Evolutionary conservation across 2,888 invertebrate genomes (phyloP).

Genomic region (Phyto melanocephala): DNA sequence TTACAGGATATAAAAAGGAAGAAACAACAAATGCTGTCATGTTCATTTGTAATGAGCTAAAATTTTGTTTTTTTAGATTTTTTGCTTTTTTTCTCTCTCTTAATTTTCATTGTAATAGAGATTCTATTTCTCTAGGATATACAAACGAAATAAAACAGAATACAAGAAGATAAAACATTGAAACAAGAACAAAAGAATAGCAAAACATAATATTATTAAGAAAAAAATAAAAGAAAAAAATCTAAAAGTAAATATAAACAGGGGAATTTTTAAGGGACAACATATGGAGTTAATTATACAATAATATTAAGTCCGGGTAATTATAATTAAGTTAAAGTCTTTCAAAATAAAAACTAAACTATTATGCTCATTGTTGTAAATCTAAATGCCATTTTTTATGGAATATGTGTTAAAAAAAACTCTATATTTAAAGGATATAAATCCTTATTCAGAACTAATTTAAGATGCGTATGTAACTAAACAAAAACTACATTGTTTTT

Average conservation of each 20-base stretch:
- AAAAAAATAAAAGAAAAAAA: constrained; percentile 31
- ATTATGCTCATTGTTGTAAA: too few species aligned
- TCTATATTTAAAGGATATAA: too few species aligned
- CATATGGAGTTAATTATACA: constrained; percentile 61
- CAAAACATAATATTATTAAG: constrained; percentile 44
- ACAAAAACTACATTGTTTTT: too few species aligned
- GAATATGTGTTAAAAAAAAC: too few species aligned
- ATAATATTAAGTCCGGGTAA: constrained; percentile 52
- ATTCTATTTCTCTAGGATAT: constrained; percentile 35
- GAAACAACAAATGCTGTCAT: constrained; percentile 59
- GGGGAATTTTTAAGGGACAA: constrained; percentile 23
- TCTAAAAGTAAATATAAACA: constrained; percentile 33
- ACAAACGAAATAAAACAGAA: constrained; percentile 24
- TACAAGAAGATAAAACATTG: constrained; percentile 33
- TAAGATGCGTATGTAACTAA: too few species aligned
- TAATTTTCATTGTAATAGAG: constrained; percentile 36
- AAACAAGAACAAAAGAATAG: constrained; percentile 23
- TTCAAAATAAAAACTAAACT: background rate
- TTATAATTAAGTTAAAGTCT: constrained; percentile 40
- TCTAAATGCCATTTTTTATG: too few species aligned
- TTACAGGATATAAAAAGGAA: background rate
- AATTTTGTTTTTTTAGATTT: constrained; percentile 44
- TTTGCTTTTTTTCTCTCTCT: background rate
- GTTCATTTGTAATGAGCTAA: constrained; percentile 65
- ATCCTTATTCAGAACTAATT: too few species aligned